Evolutionary conservation across 2,888 invertebrate species (phyloP).

Genomic region (Chironomus riparius): DNA sequence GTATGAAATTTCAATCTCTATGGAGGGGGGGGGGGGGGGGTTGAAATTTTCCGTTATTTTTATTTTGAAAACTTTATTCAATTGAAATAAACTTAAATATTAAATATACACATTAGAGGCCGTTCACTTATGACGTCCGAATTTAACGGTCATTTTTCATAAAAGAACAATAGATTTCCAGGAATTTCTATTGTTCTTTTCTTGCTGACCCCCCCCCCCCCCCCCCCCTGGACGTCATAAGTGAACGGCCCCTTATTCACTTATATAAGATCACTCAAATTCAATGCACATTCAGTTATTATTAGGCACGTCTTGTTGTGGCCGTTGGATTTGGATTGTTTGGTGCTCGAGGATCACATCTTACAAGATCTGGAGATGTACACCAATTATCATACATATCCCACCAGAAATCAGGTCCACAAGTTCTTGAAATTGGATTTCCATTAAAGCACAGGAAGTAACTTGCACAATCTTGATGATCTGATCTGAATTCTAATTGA

Average conservation of each 20-base stretch:
- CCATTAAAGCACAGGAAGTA: background rate
- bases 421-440: background rate
- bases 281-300: background rate
- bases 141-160: too few relatives aligned
- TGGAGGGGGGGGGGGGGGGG: too few relatives aligned
- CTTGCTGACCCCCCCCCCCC: too few relatives aligned
- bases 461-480: background rate
- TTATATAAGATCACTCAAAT: background rate
- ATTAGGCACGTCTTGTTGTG: background rate
- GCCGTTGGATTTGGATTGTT: background rate
- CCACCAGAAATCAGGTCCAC: background rate
- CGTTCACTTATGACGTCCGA: too few relatives aligned
- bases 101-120: background rate
- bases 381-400: conserved; percentile 17
- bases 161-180: too few relatives aligned
- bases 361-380: background rate
- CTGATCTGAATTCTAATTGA: background rate
- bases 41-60: background rate
- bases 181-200: too few relatives aligned
- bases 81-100: background rate
- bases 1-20: too few relatives aligned
- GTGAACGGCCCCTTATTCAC: too few relatives aligned
- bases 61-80: background rate
- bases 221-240: too few relatives aligned
- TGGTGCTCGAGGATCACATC: background rate